These are phyloP conservation scores for Drosophila ohnishii DNA, from an alignment of 1,140 invertebrate genomes.

Conservation along the genomic window DNA sequence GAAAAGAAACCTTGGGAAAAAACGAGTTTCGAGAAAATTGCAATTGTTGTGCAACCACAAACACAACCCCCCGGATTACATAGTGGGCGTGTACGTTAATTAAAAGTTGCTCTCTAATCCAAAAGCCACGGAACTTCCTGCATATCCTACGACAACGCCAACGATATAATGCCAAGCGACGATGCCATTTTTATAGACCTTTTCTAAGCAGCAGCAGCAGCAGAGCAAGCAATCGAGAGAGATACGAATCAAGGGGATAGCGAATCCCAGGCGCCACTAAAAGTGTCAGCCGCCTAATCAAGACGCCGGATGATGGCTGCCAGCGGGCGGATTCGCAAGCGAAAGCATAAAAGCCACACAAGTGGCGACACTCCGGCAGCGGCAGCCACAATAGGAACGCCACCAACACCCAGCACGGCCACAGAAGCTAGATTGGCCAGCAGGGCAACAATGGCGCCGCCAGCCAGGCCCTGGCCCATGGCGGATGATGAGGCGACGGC, in stretches of 20 bases:
- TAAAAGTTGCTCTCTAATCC: slow-evolving; percentile 48
- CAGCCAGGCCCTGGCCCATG: slow-evolving; percentile 27
- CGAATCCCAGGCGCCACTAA: slow-evolving; percentile 48
- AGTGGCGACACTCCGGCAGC: slow-evolving; percentile 59
- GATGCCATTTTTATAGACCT: slow-evolving; percentile 74
- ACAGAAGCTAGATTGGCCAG: slow-evolving; percentile 10
- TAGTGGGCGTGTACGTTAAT: slow-evolving; percentile 45
- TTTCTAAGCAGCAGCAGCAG: slow-evolving; percentile 54
- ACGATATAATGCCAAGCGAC: slow-evolving; percentile 65
- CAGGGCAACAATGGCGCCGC: slow-evolving; percentile 19
- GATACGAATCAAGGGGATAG: slow-evolving; percentile 22
- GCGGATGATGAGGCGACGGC: slow-evolving; percentile 32
- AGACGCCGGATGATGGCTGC: slow-evolving; percentile 50
- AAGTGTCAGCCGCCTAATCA: slow-evolving; percentile 45
- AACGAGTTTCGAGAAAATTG: slow-evolving; percentile 43
- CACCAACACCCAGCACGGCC: slow-evolving; percentile 17
- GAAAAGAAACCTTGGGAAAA: slow-evolving; percentile 50
- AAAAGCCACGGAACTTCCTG: slow-evolving; percentile 58
- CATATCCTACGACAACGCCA: slow-evolving; percentile 60
- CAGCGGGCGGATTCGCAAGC: slow-evolving; percentile 63
- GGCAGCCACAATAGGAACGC: slow-evolving; percentile 4
- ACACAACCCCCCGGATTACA: slow-evolving; percentile 11
- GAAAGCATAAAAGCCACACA: slow-evolving; percentile 62
- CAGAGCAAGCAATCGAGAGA: slow-evolving; percentile 3
- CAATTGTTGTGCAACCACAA: slow-evolving; percentile 53